Percentiles rank a stretch among this genome's conserved stretches.
These are phyloP conservation scores for Rhinoraja longicauda DNA, from an alignment of 2,797 vertebrate genomes.

Conservation along the genomic window DNA sequence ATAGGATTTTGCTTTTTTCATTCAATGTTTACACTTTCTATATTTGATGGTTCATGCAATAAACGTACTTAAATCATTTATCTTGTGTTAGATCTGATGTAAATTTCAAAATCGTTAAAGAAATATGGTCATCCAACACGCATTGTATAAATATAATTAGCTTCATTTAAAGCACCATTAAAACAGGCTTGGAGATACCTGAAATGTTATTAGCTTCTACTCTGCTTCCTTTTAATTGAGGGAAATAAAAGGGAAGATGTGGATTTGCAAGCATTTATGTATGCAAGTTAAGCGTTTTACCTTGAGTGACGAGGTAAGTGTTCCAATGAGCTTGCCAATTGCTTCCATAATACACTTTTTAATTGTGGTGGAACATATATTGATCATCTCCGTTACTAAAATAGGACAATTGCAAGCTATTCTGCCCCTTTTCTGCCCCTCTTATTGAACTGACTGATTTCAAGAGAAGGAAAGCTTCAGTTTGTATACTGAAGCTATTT, in stretches of 20 bases:
- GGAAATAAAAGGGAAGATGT: background rate
- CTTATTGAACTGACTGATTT: background rate
- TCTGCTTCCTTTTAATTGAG: slow-evolving; percentile 19
- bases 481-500: background rate
- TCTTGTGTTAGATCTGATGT: background rate
- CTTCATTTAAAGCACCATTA: background rate
- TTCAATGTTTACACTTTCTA: background rate
- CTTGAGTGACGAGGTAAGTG: background rate
- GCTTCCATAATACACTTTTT: background rate
- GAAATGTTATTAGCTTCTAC: background rate
- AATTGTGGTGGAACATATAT: background rate
- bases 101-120: background rate
- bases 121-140: background rate
- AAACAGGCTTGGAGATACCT: background rate
- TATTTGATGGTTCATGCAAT: background rate
- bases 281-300: background rate
- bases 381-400: background rate
- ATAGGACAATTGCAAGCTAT: background rate
- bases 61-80: slow-evolving; percentile 1
- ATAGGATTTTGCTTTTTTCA: background rate
- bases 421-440: background rate
- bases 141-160: background rate
- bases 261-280: background rate
- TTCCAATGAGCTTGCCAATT: background rate
- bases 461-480: background rate